Percentiles rank a stretch among this genome's conserved stretches.
Conservation (phyloP, 2,113 vertebrate genomes). For the Megalops atlanticus region DNA sequence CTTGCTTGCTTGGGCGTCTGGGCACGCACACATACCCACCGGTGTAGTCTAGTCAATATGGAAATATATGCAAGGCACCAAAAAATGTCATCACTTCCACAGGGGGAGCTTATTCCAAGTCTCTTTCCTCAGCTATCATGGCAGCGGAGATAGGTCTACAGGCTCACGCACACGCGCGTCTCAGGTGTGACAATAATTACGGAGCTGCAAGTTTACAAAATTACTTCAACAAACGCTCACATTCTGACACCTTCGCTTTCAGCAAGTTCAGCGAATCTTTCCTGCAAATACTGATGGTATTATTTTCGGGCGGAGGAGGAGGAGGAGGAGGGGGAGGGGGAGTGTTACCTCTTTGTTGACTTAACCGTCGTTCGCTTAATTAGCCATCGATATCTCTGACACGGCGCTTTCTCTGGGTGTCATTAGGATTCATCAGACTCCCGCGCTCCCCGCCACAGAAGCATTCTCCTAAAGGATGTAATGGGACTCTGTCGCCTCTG, state of each 20-base stretch:
- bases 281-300: neutral
- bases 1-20: too few relatives aligned
- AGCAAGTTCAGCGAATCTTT: neutral
- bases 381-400: neutral
- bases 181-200: too few relatives aligned
- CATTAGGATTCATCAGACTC: neutral
- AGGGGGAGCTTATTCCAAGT: too few relatives aligned
- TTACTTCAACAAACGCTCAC: neutral
- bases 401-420: neutral
- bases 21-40: too few relatives aligned
- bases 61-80: too few relatives aligned
- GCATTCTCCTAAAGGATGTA: neutral
- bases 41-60: too few relatives aligned
- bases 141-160: too few relatives aligned
- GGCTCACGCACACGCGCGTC: too few relatives aligned
- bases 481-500: neutral
- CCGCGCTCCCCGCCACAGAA: neutral
- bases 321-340: neutral
- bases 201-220: neutral
- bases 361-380: neutral
- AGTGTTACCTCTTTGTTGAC: neutral
- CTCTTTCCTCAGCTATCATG: too few relatives aligned
- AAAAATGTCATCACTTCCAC: too few relatives aligned
- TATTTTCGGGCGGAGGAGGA: too few relatives aligned
- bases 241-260: neutral